A percentile compares a stretch with the other conserved stretches of the same genome.
These are phyloP conservation scores for Pocillopora grandis DNA, from an alignment of 92 coral and sea anemone species.

Conservation along the genomic window DNA sequence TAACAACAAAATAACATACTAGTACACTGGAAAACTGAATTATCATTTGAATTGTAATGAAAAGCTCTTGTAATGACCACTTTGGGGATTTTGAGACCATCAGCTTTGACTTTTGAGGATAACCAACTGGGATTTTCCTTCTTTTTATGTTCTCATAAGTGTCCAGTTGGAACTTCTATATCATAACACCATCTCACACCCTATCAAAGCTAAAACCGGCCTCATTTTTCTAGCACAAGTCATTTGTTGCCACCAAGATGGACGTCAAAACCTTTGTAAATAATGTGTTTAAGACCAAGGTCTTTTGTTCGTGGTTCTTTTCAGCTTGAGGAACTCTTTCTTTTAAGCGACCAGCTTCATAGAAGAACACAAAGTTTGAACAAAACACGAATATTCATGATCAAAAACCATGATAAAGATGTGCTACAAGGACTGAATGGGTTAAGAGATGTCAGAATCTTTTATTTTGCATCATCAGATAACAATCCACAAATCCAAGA, in stretches of 20 bases:
- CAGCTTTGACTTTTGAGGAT: background rate
- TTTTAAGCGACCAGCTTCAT: constrained; percentile 31
- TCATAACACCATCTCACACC: constrained; percentile 41
- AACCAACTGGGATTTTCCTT: too few relatives aligned
- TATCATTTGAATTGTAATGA: constrained; percentile 47
- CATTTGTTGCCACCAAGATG: constrained; percentile 46
- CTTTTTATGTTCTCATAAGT: background rate
- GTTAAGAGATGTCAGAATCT: constrained; percentile 8
- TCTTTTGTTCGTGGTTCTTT: constrained; percentile 45
- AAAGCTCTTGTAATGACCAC: constrained; percentile 35
- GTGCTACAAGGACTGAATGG: background rate
- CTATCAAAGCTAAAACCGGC: constrained; percentile 30
- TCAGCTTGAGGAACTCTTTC: background rate
- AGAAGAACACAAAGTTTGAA: constrained; percentile 25
- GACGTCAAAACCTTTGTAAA: constrained; percentile 44
- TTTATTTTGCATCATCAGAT: constrained; percentile 43
- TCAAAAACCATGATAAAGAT: background rate
- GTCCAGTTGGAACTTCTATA: constrained; percentile 43
- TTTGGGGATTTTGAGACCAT: constrained; percentile 23
- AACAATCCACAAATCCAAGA: constrained; percentile 36
- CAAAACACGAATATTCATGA: constrained; percentile 31
- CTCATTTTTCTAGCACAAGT: constrained; percentile 40
- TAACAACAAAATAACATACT: constrained; percentile 45
- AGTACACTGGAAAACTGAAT: constrained; percentile 44
- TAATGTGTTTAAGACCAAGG: constrained; percentile 43